Evolutionary conservation across 2,113 vertebrate genomes (phyloP), one percentile per base, ranked within the genome.

Genomic region (Chitala chitala): DNA sequence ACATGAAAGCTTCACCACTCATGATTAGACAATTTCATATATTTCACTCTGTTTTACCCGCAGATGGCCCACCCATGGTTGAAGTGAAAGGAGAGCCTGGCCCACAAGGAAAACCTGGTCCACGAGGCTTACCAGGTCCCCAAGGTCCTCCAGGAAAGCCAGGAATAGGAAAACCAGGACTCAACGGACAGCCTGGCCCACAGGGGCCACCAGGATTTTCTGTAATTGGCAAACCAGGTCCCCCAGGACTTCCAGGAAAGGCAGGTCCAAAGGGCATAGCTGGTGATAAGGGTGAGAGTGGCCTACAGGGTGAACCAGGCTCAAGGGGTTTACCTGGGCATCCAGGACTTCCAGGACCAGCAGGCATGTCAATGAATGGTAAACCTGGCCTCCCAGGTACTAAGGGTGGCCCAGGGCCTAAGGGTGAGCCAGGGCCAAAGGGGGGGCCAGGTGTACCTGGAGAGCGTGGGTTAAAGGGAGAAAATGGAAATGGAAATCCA

Each of bases 51-150:
- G 54, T 82, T 22, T 84, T 50, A 87, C 78, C 84, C 90, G 33
- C 87, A 98, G 96, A 97, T 84, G 91, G 94, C 88, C 94, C 94
- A 0, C 94, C 94, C 0, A 79, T 95, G 86, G 90, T 94, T 87
- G 94, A 95, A 66, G 89, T 97, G 75, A 98, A 98, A 88, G 97
- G 96, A 64, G 96, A 98, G 81, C 94, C 95, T 2, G 97, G 97
- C 4, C 94, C 93, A 0, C 94, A 93, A 78, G 97, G 97, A 26
- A 96, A 96, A 74, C 96, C 95, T 0, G 97, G 97, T 71, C 94
- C 92, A 0, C 93, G 94, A 22, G 97, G 97, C 4, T 94, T 94
- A 29, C 78, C 93, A 9, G 97, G 97, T 0, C 90, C 92, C 53
- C 81, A 94, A 1, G 97, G 97, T 64, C 88, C 90, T 82, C 94